Conservation (phyloP, 2,113 vertebrate species). For the Colaptes auratus region DNA sequence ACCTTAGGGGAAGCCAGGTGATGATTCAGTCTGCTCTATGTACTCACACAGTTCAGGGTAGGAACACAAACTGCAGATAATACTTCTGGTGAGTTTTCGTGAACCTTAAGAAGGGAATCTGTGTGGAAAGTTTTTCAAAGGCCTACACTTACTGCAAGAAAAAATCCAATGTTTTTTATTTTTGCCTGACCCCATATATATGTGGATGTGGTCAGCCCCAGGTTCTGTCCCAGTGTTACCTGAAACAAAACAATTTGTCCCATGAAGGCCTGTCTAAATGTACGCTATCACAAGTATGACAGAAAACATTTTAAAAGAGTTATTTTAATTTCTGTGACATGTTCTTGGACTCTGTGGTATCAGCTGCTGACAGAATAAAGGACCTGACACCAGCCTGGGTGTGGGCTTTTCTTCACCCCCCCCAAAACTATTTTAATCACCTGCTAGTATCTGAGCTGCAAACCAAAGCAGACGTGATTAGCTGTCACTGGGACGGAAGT, state of each 20-base stretch:
- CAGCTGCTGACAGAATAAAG: conserved; percentile 4
- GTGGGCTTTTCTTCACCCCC: neutral
- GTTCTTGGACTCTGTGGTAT: neutral
- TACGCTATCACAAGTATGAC: neutral
- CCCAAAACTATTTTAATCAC: neutral
- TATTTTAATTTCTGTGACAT: neutral
- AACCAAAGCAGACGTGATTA: conserved; percentile 7
- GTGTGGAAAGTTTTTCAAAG: neutral
- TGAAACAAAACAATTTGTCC: neutral
- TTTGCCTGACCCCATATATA: neutral
- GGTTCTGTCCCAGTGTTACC: neutral
- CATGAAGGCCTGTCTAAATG: neutral
- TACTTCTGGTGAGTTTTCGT: fast-evolving
- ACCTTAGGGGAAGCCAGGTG: neutral
- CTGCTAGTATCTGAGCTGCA: neutral
- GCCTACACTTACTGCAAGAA: neutral
- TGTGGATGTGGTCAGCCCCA: neutral
- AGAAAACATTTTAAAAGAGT: neutral
- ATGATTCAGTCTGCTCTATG: neutral
- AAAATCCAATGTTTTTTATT: neutral
- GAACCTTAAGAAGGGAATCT: neutral
- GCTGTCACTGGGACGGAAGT: neutral
- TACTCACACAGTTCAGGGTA: neutral
- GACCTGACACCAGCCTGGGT: neutral
- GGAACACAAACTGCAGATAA: neutral